phyloP scores from a whole-genome alignment of 2,888 invertebrate genomes.

The Silvanus unidentatus region DNA sequence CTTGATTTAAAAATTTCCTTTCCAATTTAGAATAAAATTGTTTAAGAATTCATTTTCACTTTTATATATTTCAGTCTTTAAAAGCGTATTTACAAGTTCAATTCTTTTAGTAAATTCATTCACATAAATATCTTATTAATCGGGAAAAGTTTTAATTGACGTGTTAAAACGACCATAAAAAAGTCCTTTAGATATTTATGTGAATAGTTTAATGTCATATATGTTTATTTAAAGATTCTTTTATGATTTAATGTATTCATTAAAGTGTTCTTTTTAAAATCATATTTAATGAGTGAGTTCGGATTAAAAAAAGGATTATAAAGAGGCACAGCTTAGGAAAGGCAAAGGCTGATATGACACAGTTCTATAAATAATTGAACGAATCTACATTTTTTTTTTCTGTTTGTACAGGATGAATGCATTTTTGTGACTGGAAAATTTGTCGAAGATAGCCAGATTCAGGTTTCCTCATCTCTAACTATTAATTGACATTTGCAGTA shows the following conservation, averaged over 20 bases:
- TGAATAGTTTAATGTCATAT: not conserved
- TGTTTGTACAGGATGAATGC: no score
- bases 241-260: not conserved
- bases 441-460: no score
- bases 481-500: slow-evolving; percentile 29
- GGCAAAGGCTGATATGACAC: slow-evolving; percentile 39
- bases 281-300: slow-evolving; percentile 2
- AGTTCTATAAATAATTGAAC: slow-evolving; percentile 23
- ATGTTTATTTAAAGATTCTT: not conserved
- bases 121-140: not conserved
- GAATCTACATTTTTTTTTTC: no score
- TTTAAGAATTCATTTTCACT: slow-evolving; percentile 18
- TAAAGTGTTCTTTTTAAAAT: not conserved
- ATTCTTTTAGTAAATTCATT: not conserved
- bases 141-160: not conserved
- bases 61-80: slow-evolving; percentile 27
- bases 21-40: slow-evolving; percentile 14
- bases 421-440: no score
- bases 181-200: slow-evolving; percentile 1
- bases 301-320: slow-evolving; percentile 9
- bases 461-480: no score
- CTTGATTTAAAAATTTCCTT: slow-evolving; percentile 8
- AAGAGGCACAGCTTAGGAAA: slow-evolving; percentile 37
- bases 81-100: slow-evolving; percentile 20
- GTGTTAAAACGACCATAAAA: no score